A percentile compares a stretch with the other conserved stretches of the same genome.
Conservation (phyloP, 1,140 invertebrate species). For the Bombus waltoni region DNA sequence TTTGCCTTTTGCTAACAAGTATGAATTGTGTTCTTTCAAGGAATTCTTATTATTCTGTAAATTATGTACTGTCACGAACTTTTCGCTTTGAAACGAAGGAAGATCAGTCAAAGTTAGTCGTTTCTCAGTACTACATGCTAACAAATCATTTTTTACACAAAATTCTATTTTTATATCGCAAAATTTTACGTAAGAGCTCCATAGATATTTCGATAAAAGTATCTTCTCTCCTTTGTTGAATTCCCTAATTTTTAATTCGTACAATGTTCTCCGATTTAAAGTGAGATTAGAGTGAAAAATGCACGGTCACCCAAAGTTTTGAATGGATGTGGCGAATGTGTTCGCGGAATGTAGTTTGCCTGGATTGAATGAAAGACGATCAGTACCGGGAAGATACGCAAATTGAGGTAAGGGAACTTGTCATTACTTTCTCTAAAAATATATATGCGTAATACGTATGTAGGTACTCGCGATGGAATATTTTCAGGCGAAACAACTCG, state of each 20-base stretch:
- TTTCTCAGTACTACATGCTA: neutral
- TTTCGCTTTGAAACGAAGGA: no score
- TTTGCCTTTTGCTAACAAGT: neutral
- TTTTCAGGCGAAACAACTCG: no score
- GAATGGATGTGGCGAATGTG: neutral
- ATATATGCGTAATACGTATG: neutral
- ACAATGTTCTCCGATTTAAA: neutral
- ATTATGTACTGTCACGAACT: neutral
- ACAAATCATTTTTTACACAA: neutral
- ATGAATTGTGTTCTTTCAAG: neutral
- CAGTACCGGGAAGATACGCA: neutral
- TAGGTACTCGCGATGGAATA: no score
- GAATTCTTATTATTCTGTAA: neutral
- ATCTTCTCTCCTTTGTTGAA: neutral
- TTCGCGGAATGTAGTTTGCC: neutral
- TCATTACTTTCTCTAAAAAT: neutral
- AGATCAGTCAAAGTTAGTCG: no score
- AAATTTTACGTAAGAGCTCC: neutral
- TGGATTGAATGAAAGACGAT: neutral
- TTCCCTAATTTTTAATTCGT: neutral
- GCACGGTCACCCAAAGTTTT: neutral
- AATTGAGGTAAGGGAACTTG: neutral
- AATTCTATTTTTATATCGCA: neutral
- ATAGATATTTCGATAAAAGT: neutral
- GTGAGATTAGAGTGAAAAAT: neutral